A percentile compares a stretch with the other conserved stretches of the same genome.
phyloP scores from a whole-genome alignment of 2,888 invertebrate species.

The Ochlodes sylvanus region DNA sequence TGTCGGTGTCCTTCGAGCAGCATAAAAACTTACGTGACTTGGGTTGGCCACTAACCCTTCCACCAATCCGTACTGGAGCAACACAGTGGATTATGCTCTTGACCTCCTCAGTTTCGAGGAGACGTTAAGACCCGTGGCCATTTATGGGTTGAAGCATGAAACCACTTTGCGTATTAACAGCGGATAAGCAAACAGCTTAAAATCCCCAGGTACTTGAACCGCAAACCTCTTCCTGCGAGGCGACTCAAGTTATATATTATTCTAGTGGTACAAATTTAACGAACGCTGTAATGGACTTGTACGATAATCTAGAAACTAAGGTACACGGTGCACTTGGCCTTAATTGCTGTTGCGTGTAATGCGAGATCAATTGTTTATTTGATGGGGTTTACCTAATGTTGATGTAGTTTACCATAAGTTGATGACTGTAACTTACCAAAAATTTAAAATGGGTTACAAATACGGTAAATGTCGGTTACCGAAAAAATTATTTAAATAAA shows the following conservation, averaged over 20 bases:
- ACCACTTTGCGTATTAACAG: neutral
- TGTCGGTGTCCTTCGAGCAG: too few species aligned
- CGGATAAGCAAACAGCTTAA: neutral
- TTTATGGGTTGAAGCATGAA: too few species aligned
- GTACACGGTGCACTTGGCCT: conserved; percentile 27
- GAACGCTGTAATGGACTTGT: conserved; percentile 25
- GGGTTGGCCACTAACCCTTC: too few species aligned
- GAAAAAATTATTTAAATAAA: too few species aligned
- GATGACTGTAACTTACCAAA: too few species aligned
- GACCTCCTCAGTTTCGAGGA: too few species aligned
- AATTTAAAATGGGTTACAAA: too few species aligned
- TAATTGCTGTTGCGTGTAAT: conserved; percentile 35
- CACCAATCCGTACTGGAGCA: too few species aligned
- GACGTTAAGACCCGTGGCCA: too few species aligned
- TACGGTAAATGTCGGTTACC: too few species aligned
- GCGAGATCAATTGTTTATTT: conserved; percentile 32
- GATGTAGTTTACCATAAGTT: conserved; percentile 2
- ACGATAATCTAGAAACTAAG: conserved; percentile 32
- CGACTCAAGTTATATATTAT: conserved; percentile 17
- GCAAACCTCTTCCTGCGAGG: neutral
- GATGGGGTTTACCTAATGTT: conserved; percentile 11
- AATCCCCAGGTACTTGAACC: neutral
- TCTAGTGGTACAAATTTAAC: conserved; percentile 28
- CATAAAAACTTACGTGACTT: too few species aligned
- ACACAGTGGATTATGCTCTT: too few species aligned